A percentile compares a stretch with the other conserved stretches of the same genome.
Evolutionary conservation across 1,140 invertebrate species (phyloP).

Genomic region (Musca vetustissima): DNA sequence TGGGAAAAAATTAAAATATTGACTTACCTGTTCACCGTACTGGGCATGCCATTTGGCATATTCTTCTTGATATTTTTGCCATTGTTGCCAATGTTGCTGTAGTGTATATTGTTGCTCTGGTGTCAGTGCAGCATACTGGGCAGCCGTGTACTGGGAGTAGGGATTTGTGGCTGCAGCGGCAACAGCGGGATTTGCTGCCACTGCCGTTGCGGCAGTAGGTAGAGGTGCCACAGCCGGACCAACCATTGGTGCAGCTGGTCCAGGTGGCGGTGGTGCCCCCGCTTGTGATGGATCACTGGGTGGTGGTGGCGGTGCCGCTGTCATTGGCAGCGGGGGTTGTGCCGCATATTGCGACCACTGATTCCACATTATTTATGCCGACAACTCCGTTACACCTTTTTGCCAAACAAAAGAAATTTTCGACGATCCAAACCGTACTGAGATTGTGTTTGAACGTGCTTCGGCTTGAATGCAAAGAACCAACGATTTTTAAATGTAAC

Average conservation of each 20-base stretch:
- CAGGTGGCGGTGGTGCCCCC: not conserved
- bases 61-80: slow-evolving; percentile 82
- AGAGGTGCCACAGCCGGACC: not conserved
- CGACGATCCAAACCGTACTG: no score
- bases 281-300: not conserved
- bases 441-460: no score
- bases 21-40: slow-evolving; percentile 73
- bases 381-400: no score
- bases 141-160: slow-evolving; percentile 64
- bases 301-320: slow-evolving; percentile 15
- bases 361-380: slow-evolving; percentile 38
- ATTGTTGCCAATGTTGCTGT: slow-evolving; percentile 81
- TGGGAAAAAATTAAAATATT: not conserved
- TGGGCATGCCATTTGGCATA: slow-evolving; percentile 82
- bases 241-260: not conserved
- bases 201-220: not conserved
- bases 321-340: slow-evolving; percentile 29
- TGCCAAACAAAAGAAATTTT: no score
- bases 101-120: slow-evolving; percentile 53
- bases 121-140: slow-evolving; percentile 66
- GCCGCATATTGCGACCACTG: slow-evolving; percentile 38
- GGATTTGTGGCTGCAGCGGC: slow-evolving; percentile 30
- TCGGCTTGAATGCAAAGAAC: no score
- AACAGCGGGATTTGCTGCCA: not conserved
- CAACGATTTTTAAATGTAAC: no score